Evolutionary conservation across 2,888 invertebrate genomes (phyloP).

Genomic region (Caenorhabditis panamensis): DNA sequence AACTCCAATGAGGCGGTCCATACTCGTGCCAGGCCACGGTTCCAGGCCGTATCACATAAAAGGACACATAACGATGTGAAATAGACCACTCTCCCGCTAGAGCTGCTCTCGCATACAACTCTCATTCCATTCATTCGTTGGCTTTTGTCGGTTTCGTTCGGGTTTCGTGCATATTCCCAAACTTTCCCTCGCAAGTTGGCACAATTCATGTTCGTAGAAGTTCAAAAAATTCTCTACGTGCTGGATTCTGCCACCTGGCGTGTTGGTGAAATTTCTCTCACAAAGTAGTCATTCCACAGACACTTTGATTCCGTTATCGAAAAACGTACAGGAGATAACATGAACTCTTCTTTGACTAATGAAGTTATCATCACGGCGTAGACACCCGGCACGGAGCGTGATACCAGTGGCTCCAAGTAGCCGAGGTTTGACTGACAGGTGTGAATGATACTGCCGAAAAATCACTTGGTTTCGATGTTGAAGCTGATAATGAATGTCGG

Average conservation of each 20-base stretch:
- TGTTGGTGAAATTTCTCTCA: background rate
- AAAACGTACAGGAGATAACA: background rate
- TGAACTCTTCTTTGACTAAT: background rate
- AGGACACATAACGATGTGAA: conserved; percentile 19
- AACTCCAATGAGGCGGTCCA: conserved; percentile 22
- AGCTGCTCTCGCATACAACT: background rate
- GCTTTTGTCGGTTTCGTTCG: background rate
- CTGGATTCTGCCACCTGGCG: conserved; percentile 21
- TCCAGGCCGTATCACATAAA: conserved; percentile 42
- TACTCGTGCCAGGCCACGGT: conserved; percentile 11
- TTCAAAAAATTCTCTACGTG: conserved; percentile 10
- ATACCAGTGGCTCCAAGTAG: background rate
- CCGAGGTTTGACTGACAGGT: background rate
- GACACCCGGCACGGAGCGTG: background rate
- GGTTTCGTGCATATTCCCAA: background rate
- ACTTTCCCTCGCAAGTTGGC: conserved; percentile 24
- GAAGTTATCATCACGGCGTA: background rate
- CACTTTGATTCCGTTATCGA: too few relatives aligned
- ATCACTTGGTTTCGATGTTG: background rate
- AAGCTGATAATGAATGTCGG: background rate
- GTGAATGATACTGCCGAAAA: background rate
- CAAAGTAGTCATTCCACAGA: background rate
- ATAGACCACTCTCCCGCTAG: background rate
- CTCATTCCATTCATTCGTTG: background rate
- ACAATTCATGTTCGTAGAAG: conserved; percentile 45